Evolutionary conservation across 2,797 vertebrate genomes (phyloP).

Genomic region (Hirundo rustica): DNA sequence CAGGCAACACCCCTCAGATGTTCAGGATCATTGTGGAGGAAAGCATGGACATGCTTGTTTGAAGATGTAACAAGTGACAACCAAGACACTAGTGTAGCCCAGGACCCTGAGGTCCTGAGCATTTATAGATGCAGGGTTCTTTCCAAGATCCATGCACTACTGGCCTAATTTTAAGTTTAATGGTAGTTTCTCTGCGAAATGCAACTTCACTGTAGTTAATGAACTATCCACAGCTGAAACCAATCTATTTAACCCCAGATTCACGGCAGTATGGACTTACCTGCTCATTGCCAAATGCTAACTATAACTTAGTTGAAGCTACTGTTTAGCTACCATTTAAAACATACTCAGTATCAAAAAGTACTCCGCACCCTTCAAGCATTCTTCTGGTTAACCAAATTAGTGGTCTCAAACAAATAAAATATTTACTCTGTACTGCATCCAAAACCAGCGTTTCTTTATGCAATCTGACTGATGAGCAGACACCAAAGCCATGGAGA

Average conservation of each 20-base stretch:
- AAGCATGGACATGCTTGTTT: background rate
- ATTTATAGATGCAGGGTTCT: background rate
- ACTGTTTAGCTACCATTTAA: background rate
- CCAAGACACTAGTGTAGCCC: background rate
- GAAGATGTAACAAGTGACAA: background rate
- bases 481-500: background rate
- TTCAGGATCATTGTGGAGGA: background rate
- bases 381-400: constrained; percentile 1
- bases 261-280: fast-evolving
- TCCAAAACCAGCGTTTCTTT: background rate
- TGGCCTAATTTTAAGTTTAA: background rate
- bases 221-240: background rate
- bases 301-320: background rate
- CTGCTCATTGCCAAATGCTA: background rate
- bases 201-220: background rate
- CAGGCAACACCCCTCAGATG: background rate
- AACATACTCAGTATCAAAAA: background rate
- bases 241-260: background rate
- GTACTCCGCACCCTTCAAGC: background rate
- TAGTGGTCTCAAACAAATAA: background rate
- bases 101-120: background rate
- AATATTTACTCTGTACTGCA: background rate
- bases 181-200: background rate
- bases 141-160: background rate
- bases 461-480: background rate